Conservation (phyloP, 2,888 invertebrate genomes). For the Drosophila suboccidentalis region DNA sequence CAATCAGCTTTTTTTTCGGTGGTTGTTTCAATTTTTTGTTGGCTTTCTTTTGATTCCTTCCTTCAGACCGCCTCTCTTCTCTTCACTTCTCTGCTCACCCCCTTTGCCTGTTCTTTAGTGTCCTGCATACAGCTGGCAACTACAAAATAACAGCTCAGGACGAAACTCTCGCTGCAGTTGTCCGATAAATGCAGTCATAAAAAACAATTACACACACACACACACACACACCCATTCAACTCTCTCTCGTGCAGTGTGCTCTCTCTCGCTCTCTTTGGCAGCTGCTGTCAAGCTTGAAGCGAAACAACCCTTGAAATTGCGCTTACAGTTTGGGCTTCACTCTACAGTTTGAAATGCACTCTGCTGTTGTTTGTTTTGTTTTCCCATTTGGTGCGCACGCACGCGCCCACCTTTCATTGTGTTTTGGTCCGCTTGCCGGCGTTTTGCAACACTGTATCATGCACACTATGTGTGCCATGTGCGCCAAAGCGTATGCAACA, state of each 20-base stretch:
- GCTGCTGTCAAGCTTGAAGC: slow-evolving; percentile 44
- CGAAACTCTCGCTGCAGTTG: slow-evolving; percentile 35
- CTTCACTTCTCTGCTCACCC: neutral
- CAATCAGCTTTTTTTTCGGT: slow-evolving; percentile 56
- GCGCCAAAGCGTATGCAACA: slow-evolving; percentile 49
- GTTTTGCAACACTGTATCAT: slow-evolving; percentile 60
- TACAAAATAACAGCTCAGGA: slow-evolving; percentile 23
- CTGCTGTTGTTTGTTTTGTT: slow-evolving; percentile 47
- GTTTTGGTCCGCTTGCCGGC: slow-evolving; percentile 42
- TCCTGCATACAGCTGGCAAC: slow-evolving; percentile 46
- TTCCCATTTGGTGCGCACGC: slow-evolving; percentile 31
- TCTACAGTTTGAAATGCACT: slow-evolving; percentile 50
- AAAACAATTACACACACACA: slow-evolving; percentile 45
- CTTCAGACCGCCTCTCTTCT: slow-evolving; percentile 8
- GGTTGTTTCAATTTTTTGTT: slow-evolving; percentile 61
- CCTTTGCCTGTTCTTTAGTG: neutral
- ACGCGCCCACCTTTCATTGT: slow-evolving; percentile 36
- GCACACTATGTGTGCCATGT: slow-evolving; percentile 54
- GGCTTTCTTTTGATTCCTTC: slow-evolving; percentile 36
- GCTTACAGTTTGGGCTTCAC: slow-evolving; percentile 52
- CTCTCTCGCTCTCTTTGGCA: slow-evolving; percentile 2
- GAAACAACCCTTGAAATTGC: slow-evolving; percentile 53
- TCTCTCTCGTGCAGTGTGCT: neutral
- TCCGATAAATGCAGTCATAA: slow-evolving; percentile 43
- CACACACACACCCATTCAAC: slow-evolving; percentile 7